phyloP scores from a whole-genome alignment of 2,888 invertebrate genomes.

The Epirrhoe tristata region DNA sequence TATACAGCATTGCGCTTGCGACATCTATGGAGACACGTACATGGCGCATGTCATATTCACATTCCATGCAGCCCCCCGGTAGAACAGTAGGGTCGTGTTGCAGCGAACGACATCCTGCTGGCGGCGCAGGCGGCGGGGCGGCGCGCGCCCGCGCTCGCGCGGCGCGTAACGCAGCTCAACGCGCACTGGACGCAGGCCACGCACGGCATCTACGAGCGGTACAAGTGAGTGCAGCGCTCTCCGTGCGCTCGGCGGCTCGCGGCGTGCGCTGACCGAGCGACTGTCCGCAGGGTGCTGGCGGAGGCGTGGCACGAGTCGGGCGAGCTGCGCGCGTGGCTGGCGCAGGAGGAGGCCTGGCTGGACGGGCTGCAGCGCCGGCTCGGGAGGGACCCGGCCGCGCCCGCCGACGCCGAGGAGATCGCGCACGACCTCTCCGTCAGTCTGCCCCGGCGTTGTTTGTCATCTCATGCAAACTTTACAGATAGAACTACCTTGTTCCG shows the following conservation, averaged over 20 bases:
- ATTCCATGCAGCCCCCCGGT: too few relatives aligned
- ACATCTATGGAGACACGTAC: too few relatives aligned
- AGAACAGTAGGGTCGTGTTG: neutral
- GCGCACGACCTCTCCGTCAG: slow-evolving; percentile 92
- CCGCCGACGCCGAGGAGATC: slow-evolving; percentile 96
- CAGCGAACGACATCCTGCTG: slow-evolving; percentile 87
- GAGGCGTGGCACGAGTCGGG: slow-evolving; percentile 92
- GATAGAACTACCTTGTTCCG: too few relatives aligned
- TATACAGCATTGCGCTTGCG: too few relatives aligned
- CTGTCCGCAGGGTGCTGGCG: slow-evolving; percentile 80
- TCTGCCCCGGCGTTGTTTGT: too few relatives aligned
- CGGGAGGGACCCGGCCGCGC: slow-evolving; percentile 88
- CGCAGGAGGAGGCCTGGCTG: slow-evolving; percentile 91
- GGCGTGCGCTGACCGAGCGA: slow-evolving; percentile 61
- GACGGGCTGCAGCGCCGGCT: slow-evolving; percentile 92
- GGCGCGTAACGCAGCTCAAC: slow-evolving; percentile 88
- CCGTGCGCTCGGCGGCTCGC: neutral
- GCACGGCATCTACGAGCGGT: slow-evolving; percentile 88
- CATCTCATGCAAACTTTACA: too few relatives aligned
- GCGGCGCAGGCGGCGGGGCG: slow-evolving; percentile 80
- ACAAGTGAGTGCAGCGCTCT: slow-evolving; percentile 71
- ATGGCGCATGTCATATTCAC: too few relatives aligned
- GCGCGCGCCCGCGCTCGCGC: slow-evolving; percentile 86
- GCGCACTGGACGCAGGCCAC: slow-evolving; percentile 90
- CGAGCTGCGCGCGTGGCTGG: slow-evolving; percentile 91